Evolutionary conservation across 2,113 vertebrate genomes (phyloP).

Genomic region (Odocoileus hemionus): DNA sequence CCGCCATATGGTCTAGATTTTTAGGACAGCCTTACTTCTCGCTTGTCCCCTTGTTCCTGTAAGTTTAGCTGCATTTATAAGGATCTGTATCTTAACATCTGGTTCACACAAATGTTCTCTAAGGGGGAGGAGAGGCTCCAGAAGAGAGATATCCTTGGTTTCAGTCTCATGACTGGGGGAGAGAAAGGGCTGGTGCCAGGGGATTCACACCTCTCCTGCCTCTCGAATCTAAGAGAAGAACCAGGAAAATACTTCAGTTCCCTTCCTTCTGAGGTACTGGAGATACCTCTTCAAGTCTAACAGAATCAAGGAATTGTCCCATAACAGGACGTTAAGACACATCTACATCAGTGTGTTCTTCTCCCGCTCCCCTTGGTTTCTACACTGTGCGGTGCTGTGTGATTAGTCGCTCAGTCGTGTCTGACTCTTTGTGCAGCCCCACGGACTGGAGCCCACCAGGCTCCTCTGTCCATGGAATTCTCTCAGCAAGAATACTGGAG

Average conservation of each 20-base stretch:
- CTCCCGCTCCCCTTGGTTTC: neutral
- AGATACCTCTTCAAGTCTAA: neutral
- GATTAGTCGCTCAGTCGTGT: neutral
- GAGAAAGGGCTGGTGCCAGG: neutral
- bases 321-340: neutral
- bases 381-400: neutral
- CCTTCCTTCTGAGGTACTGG: neutral
- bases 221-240: neutral
- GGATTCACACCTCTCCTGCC: neutral
- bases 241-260: neutral
- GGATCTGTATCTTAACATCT: neutral
- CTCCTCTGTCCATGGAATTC: neutral
- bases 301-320: neutral
- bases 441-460: neutral
- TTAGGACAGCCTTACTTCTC: neutral
- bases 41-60: neutral
- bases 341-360: neutral
- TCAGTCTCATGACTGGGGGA: neutral
- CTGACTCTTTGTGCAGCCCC: accelerated
- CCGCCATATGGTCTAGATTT: neutral
- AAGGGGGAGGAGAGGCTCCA: neutral
- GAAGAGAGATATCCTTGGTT: neutral
- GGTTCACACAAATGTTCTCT: neutral
- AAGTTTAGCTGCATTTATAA: neutral
- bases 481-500: neutral